Conservation (phyloP, 2,113 vertebrate species). For the Melanocharis versteri region DNA sequence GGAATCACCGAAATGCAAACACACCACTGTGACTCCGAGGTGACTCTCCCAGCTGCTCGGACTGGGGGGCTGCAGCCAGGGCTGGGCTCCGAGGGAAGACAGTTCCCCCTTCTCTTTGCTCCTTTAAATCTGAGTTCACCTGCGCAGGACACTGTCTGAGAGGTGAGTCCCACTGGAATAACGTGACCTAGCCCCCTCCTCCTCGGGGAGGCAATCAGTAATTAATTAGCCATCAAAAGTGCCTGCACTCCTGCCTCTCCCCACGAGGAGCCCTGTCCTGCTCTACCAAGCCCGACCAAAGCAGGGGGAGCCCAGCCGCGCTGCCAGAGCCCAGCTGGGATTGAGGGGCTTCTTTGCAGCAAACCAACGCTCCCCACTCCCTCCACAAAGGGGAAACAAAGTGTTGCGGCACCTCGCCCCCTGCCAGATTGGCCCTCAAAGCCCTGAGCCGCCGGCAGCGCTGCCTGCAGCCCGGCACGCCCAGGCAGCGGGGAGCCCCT, state of each 20-base stretch:
- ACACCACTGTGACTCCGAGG: rapidly evolving
- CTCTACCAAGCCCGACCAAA: background rate
- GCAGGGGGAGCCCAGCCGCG: background rate
- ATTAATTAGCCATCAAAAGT: background rate
- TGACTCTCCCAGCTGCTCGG: background rate
- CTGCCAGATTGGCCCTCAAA: background rate
- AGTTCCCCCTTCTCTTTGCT: background rate
- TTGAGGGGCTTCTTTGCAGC: background rate
- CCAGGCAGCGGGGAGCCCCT: background rate
- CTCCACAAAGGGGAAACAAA: background rate
- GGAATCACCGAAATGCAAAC: background rate
- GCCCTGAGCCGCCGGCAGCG: background rate
- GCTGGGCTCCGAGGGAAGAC: background rate
- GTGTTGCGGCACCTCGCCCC: rapidly evolving
- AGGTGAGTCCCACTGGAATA: rapidly evolving
- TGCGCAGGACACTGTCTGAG: background rate
- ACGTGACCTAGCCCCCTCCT: background rate
- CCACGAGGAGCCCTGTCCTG: background rate
- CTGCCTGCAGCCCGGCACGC: background rate
- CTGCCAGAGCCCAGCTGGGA: background rate
- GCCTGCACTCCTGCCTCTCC: background rate
- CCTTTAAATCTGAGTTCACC: background rate
- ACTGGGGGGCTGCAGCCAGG: background rate
- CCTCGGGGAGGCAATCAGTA: background rate
- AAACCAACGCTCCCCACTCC: background rate